Conservation (phyloP, 2,888 invertebrate genomes). For the Brachylomia viminalis region DNA sequence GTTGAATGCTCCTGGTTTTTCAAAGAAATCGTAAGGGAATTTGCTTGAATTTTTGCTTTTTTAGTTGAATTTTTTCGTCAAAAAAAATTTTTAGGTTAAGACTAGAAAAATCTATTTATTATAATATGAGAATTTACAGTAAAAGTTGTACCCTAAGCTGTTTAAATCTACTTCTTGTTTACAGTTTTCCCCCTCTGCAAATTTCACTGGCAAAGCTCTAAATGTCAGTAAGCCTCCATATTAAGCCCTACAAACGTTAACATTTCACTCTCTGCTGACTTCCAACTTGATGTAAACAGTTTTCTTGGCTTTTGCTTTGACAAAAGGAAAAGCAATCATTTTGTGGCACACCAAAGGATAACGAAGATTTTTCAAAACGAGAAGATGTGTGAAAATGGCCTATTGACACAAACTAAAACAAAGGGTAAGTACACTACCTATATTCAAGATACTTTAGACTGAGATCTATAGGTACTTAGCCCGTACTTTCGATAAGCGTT, state of each 20-base stretch:
- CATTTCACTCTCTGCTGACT: constrained; percentile 22
- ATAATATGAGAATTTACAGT: neutral
- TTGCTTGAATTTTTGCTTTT: too few species aligned
- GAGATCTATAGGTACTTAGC: neutral
- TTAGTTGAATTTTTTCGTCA: too few species aligned
- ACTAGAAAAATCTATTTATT: neutral
- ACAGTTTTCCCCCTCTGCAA: constrained; percentile 16
- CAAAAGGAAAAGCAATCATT: constrained; percentile 5
- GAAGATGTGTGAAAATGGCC: neutral
- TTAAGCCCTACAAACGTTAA: constrained; percentile 41
- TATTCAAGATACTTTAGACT: neutral
- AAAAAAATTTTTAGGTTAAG: too few species aligned
- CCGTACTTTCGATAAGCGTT: neutral
- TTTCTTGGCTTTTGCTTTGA: constrained; percentile 27
- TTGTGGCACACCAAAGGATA: neutral
- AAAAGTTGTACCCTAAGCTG: neutral
- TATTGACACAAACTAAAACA: neutral
- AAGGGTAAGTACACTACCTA: neutral
- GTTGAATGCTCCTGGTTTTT: too few species aligned
- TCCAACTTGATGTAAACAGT: constrained; percentile 30
- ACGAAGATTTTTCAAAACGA: neutral
- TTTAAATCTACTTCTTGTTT: constrained; percentile 21
- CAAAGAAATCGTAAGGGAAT: too few species aligned
- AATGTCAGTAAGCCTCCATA: constrained; percentile 37
- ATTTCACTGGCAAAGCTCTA: constrained; percentile 23